Conservation (phyloP, 2,797 vertebrate genomes). For the Sebastes matsubarae region DNA sequence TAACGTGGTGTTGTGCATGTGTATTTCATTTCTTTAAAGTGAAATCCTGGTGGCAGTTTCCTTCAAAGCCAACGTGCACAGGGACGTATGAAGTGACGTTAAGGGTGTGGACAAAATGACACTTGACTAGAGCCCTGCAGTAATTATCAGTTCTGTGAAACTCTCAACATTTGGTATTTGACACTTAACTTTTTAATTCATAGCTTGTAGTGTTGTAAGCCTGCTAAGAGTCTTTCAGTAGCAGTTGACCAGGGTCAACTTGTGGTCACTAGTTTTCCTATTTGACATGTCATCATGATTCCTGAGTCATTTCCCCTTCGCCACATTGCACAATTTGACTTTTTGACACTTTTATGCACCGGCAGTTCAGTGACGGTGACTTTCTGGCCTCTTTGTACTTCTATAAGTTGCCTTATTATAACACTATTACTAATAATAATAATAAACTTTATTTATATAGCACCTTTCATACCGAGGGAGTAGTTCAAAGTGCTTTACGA, state of each 20-base stretch:
- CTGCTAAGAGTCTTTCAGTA: background rate
- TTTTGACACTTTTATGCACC: background rate
- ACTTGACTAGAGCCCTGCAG: background rate
- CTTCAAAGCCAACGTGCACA: background rate
- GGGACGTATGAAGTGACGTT: background rate
- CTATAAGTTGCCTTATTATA: background rate
- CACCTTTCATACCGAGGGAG: too few species aligned
- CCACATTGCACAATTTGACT: background rate
- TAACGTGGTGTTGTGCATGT: background rate
- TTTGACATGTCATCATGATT: background rate
- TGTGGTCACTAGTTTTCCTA: background rate
- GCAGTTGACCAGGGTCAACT: background rate
- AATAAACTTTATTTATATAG: too few species aligned
- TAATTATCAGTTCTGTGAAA: background rate
- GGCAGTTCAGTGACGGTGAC: background rate
- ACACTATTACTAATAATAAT: too few species aligned
- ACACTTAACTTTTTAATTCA: background rate
- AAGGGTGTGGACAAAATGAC: background rate
- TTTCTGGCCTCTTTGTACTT: background rate
- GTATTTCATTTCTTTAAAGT: slow-evolving; percentile 18
- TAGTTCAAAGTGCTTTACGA: too few species aligned
- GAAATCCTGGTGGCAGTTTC: slow-evolving; percentile 19
- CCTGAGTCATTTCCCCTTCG: background rate
- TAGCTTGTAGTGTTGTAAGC: background rate
- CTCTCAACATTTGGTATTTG: background rate